phyloP scores from a whole-genome alignment of 2,797 vertebrate species.

The Cuniculus paca region DNA sequence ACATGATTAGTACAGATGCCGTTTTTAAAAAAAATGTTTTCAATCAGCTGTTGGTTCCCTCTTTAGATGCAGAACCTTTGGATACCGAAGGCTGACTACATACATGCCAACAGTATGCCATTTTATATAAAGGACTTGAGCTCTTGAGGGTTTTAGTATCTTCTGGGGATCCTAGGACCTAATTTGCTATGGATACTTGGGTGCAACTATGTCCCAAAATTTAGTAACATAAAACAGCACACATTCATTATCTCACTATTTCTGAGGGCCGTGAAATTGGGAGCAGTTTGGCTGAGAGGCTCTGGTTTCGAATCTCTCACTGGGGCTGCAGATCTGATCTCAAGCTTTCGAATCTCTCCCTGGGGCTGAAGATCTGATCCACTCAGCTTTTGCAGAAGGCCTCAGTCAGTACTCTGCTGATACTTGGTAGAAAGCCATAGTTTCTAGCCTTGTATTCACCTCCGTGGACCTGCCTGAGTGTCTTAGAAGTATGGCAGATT shows the following conservation, averaged over 20 bases:
- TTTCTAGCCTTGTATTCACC: not conserved
- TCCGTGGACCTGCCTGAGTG: not conserved
- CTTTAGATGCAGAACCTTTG: not conserved
- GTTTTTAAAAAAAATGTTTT: not conserved
- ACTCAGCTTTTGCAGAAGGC: not conserved
- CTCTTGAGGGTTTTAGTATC: not conserved
- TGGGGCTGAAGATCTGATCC: not conserved
- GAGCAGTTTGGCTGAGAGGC: not conserved
- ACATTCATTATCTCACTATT: constrained; percentile 20
- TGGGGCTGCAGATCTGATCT: not conserved
- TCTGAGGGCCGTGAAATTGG: not conserved
- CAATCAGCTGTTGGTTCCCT: not conserved
- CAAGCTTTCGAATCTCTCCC: not conserved
- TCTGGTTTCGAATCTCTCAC: not conserved
- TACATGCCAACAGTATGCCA: not conserved
- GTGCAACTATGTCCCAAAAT: not conserved
- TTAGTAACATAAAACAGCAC: not conserved
- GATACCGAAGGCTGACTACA: not conserved
- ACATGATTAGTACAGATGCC: not conserved
- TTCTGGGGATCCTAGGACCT: too few species aligned
- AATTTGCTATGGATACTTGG: not conserved
- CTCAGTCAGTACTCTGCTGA: not conserved
- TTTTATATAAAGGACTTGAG: not conserved
- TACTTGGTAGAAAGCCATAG: not conserved
- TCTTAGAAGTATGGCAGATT: not conserved